phyloP scores from a whole-genome alignment of 2,797 vertebrate genomes.

The Leuciscus waleckii region DNA sequence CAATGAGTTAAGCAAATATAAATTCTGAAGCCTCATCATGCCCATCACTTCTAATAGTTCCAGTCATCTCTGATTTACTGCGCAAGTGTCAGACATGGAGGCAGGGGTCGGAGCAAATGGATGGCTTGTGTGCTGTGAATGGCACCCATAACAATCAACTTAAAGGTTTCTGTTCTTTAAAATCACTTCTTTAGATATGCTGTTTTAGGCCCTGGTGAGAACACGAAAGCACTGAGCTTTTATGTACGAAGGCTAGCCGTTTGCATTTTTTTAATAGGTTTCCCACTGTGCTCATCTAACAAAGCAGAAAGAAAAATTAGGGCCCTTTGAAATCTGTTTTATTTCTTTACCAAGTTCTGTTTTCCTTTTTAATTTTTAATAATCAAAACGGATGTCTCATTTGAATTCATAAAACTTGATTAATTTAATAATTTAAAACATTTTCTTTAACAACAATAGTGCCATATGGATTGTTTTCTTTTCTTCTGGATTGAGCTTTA shows the following conservation, averaged over 20 bases:
- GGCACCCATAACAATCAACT: slow-evolving; percentile 63
- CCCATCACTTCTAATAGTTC: background rate
- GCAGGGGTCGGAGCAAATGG: slow-evolving; percentile 57
- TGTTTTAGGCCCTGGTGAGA: background rate
- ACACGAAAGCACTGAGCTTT: background rate
- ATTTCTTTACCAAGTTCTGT: background rate
- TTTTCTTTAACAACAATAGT: background rate
- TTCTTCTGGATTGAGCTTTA: background rate
- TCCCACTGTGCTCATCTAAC: slow-evolving; percentile 49
- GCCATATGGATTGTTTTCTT: background rate
- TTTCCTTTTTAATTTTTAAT: background rate
- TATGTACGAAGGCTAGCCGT: background rate
- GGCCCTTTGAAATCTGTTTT: background rate
- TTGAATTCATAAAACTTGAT: background rate
- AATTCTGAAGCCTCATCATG: slow-evolving; percentile 25
- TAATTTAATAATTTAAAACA: background rate
- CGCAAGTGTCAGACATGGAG: slow-evolving; percentile 56
- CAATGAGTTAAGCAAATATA: slow-evolving; percentile 1
- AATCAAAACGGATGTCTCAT: background rate
- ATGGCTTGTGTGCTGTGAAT: slow-evolving; percentile 54
- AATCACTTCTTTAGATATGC: slow-evolving; percentile 62
- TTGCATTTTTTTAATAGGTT: background rate
- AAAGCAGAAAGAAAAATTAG: background rate
- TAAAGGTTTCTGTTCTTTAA: slow-evolving; percentile 67
- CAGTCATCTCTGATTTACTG: slow-evolving; percentile 26